phyloP scores from a whole-genome alignment of 2,888 invertebrate species.

The Caenorhabditis becei region DNA sequence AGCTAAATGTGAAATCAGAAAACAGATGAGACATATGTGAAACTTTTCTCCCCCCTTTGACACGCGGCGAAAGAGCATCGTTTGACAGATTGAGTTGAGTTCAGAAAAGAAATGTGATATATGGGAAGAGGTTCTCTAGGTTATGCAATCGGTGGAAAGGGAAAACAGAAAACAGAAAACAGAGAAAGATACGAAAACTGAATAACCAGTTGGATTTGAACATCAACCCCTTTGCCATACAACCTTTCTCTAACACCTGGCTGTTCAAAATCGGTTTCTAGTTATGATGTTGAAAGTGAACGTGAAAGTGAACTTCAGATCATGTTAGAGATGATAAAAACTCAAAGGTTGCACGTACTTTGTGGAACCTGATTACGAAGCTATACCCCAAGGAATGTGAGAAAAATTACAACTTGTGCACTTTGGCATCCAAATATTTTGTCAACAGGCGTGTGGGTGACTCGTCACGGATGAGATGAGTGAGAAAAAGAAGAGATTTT shows the following conservation, averaged over 20 bases:
- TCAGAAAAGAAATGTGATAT: neutral
- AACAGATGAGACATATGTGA: constrained; percentile 30
- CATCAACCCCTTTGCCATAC: constrained; percentile 8
- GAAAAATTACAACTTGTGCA: constrained; percentile 24
- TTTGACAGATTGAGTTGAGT: neutral
- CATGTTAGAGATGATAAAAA: neutral
- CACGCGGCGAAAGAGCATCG: neutral
- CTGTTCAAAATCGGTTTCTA: constrained; percentile 48
- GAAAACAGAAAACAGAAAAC: too few species aligned
- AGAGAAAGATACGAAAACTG: neutral
- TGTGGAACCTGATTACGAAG: neutral
- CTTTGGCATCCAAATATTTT: constrained; percentile 31
- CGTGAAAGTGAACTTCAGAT: constrained; percentile 9
- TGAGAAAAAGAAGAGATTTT: constrained; percentile 39
- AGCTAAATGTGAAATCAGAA: constrained; percentile 48
- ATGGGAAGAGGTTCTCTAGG: constrained; percentile 1
- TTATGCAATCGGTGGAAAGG: constrained; percentile 42
- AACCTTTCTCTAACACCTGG: constrained; percentile 14
- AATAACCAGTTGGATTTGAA: constrained; percentile 38
- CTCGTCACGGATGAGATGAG: constrained; percentile 13
- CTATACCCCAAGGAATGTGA: neutral
- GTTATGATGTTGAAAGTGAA: constrained; percentile 3
- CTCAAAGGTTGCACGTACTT: neutral
- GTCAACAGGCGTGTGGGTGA: constrained; percentile 40
- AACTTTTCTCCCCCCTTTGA: neutral